Percentiles rank a stretch among this genome's conserved stretches.
Evolutionary conservation across 2,113 vertebrate genomes (phyloP).

Genomic region (Apaloderma vittatum): DNA sequence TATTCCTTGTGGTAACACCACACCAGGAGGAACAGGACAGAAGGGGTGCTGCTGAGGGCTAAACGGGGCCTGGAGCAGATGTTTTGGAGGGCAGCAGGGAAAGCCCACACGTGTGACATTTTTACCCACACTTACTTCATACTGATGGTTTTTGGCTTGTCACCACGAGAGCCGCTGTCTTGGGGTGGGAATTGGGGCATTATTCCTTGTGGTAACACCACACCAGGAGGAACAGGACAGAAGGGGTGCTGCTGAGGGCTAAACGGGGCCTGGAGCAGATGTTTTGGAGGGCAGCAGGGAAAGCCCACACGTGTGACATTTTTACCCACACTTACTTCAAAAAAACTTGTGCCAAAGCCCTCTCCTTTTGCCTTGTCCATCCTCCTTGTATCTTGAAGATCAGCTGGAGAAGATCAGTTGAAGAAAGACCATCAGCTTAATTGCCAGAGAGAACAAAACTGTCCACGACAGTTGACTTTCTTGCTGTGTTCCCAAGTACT

Average conservation of each 20-base stretch:
- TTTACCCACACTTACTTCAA: neutral
- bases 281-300: neutral
- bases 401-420: neutral
- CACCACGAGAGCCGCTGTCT: accelerated
- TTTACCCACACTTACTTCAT: neutral
- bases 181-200: neutral
- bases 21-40: neutral
- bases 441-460: neutral
- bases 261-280: neutral
- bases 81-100: neutral
- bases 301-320: neutral
- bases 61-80: neutral
- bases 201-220: neutral
- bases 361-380: neutral
- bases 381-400: accelerated
- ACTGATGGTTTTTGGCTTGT: neutral
- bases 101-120: neutral
- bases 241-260: neutral
- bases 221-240: neutral
- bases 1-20: neutral
- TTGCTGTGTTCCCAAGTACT: neutral
- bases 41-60: neutral
- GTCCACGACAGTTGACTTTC: neutral
- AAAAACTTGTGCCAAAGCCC: neutral
- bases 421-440: neutral